Evolutionary conservation across 2,113 vertebrate genomes (phyloP), one percentile per base, ranked within the genome.

Genomic region (Macroglossus sobrinus): DNA sequence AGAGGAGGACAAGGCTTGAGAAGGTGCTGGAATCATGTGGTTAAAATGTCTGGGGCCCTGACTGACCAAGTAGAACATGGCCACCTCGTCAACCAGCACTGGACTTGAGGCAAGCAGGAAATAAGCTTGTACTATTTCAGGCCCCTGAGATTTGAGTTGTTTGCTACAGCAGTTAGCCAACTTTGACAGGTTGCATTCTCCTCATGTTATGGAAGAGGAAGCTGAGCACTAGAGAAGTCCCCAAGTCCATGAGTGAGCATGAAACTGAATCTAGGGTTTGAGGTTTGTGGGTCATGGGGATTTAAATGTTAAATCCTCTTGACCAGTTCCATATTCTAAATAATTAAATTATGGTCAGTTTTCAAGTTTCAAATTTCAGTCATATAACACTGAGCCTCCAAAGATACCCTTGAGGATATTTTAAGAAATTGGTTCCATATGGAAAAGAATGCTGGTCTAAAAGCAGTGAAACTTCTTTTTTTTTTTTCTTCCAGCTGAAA

Each of bases 151-250:
- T 69, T 92, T 38, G 75, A 61, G 19, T 35, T 71, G 13, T 66
- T 82, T 64, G n/a, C 53, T 63, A 26, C 5, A 57, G 82, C 21
- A 30, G 26, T 35, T 33, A 33, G 47, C 9, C n/a, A 45, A 13
- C 21, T 26, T 38, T 53, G 43, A n/a, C 11, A 68, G 79, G 50
- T 85, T 15, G 21, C 0, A 21, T 7, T 33, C 55, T 53, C 35
- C 50, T 80, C 4, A 13, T 76, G 64, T 84, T 16, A 26, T 15
- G 57, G 38, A 96, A 89, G 68, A 75, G 72, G 93, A 97, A 95
- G 68, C 45, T 69, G 57, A 75, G 40, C 50, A 35, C 78, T 47
- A 33, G 50, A 43, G 74, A 86, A 89, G 26, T 78, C 64, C 61
- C 18, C 24, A 9, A 33, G 40, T 59, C 33, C 21, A 11, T 76